Conservation (phyloP, 1,140 invertebrate genomes). For the Pentalonia nigronervosa region DNA sequence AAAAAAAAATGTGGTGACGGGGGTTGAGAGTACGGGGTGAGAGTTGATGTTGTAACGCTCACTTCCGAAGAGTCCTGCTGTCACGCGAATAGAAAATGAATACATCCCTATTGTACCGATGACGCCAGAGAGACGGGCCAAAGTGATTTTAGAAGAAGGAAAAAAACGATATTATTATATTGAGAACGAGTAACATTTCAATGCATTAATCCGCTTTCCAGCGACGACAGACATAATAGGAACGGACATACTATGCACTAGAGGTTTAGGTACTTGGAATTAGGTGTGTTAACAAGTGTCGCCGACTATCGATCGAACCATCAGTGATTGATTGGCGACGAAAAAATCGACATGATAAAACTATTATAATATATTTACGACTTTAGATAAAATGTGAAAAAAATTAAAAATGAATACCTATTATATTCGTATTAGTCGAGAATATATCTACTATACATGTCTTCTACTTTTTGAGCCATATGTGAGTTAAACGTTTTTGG, state of each 20-base stretch:
- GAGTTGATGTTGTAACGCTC: not conserved
- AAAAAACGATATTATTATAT: not conserved
- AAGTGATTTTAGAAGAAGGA: not conserved
- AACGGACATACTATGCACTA: not conserved
- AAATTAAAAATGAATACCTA: no score
- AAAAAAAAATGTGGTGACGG: not conserved
- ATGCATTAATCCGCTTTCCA: not conserved
- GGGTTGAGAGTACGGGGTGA: not conserved
- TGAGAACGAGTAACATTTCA: not conserved
- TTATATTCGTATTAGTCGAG: no score
- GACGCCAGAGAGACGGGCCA: not conserved
- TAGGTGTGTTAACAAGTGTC: not conserved
- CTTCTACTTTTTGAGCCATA: not conserved
- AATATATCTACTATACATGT: not conserved
- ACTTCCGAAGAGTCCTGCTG: not conserved
- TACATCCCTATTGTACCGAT: conserved; percentile 12
- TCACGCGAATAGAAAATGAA: conserved; percentile 26
- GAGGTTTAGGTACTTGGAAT: not conserved
- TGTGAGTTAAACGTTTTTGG: no score
- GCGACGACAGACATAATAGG: not conserved
- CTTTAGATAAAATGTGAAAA: no score
- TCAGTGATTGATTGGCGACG: not conserved
- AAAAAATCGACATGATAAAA: not conserved
- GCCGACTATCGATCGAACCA: not conserved
- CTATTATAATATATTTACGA: no score